phyloP scores from a whole-genome alignment of 2,888 invertebrate species.

The Exocentrus adspersus region DNA sequence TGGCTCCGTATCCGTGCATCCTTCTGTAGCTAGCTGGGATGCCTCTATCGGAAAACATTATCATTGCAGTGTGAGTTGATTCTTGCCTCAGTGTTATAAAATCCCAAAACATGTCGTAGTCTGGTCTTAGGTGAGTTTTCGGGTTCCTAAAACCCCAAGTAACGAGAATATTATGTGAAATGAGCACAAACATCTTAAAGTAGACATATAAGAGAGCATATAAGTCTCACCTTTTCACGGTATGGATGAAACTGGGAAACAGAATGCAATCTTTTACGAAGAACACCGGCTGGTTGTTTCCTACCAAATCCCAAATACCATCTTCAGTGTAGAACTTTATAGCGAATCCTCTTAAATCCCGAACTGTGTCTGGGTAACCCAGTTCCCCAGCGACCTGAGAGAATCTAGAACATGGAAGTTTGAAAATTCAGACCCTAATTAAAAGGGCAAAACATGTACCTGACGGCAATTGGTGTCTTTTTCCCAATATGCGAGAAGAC shows the following conservation, averaged over 20 bases:
- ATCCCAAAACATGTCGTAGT: conserved; percentile 96
- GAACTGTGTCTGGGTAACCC: conserved; percentile 89
- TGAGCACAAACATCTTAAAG: too few species aligned
- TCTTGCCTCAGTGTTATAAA: conserved; percentile 90
- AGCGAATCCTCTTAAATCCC: conserved; percentile 93
- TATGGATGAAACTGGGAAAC: conserved; percentile 96
- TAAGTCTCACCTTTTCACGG: conserved; percentile 79
- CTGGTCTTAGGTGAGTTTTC: conserved; percentile 82
- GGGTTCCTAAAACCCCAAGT: conserved; percentile 86
- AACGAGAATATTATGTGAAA: too few species aligned
- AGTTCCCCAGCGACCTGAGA: conserved; percentile 90
- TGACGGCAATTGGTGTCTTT: conserved; percentile 78
- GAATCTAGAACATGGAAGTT: conserved; percentile 67
- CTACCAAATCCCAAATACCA: conserved; percentile 93
- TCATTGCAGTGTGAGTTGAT: conserved; percentile 83
- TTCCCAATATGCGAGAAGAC: conserved; percentile 82
- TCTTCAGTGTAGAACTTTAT: conserved; percentile 94
- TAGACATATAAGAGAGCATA: too few species aligned
- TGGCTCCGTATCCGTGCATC: conserved; percentile 90
- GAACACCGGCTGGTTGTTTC: conserved; percentile 93
- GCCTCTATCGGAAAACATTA: conserved; percentile 92
- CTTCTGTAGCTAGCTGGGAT: conserved; percentile 84
- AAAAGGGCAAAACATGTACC: conserved; percentile 64
- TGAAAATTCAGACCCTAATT: too few species aligned
- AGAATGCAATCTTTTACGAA: conserved; percentile 89